Conservation (phyloP, 2,113 vertebrate genomes). For the Vicugna pacos region DNA sequence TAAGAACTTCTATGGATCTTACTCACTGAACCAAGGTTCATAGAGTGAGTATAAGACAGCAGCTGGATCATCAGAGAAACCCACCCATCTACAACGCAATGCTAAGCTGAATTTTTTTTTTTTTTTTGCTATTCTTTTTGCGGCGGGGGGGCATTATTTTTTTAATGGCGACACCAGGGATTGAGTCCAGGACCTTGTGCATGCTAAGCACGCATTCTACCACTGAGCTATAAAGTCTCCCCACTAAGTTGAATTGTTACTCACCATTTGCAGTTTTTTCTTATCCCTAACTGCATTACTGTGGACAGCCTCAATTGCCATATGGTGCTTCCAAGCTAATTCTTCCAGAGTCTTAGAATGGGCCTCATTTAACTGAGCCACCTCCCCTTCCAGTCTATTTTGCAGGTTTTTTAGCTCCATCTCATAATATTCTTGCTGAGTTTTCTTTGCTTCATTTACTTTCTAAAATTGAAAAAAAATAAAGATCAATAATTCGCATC, state of each 20-base stretch:
- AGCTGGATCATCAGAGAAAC: neutral
- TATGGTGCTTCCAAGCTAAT: slow-evolving; percentile 93
- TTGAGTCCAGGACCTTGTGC: too few relatives aligned
- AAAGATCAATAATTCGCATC: slow-evolving; percentile 52
- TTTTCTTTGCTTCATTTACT: slow-evolving; percentile 93
- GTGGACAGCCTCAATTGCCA: slow-evolving; percentile 92
- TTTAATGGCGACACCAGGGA: too few relatives aligned
- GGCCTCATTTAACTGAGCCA: slow-evolving; percentile 92
- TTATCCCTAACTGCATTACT: slow-evolving; percentile 92
- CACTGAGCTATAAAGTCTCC: too few relatives aligned
- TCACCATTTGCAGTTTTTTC: slow-evolving; percentile 93
- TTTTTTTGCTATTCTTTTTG: too few relatives aligned
- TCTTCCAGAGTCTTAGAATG: slow-evolving; percentile 96
- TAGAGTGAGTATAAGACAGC: neutral
- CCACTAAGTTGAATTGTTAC: slow-evolving; percentile 58
- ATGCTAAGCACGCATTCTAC: too few relatives aligned
- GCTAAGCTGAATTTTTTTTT: neutral
- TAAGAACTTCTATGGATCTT: neutral
- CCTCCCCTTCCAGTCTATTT: slow-evolving; percentile 93
- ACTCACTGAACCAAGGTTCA: neutral
- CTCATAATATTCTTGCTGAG: slow-evolving; percentile 92
- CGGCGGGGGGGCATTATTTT: too few relatives aligned
- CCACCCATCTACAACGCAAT: neutral
- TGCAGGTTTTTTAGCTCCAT: slow-evolving; percentile 92
- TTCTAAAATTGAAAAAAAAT: slow-evolving; percentile 85